Conservation (phyloP, 2,888 invertebrate species). For the Hedychridium roseum region DNA sequence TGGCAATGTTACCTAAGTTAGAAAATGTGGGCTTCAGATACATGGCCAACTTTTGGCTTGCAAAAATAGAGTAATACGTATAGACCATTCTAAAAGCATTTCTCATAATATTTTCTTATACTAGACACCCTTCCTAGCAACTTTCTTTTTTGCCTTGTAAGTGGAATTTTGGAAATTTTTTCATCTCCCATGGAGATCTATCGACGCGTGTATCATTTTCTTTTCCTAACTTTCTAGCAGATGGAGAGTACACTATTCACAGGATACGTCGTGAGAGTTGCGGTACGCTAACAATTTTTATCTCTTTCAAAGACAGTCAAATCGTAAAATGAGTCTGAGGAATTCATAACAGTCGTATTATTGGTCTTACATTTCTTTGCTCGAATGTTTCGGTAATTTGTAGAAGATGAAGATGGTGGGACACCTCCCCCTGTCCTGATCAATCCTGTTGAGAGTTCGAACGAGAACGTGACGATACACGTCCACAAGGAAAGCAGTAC, state of each 20-base stretch:
- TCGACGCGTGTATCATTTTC: too few species aligned
- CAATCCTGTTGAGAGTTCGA: conserved; percentile 41
- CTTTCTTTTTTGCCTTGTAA: neutral
- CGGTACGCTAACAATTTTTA: conserved; percentile 29
- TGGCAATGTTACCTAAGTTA: conserved; percentile 44
- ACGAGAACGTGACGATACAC: conserved; percentile 79
- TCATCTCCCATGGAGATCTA: too few species aligned
- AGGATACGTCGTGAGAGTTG: conserved; percentile 35
- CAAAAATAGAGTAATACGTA: conserved; percentile 58
- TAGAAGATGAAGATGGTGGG: conserved; percentile 58
- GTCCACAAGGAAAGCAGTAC: conserved; percentile 79
- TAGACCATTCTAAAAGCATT: conserved; percentile 52
- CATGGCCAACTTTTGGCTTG: conserved; percentile 49
- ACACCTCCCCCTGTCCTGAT: conserved; percentile 50
- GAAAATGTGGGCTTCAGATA: conserved; percentile 48
- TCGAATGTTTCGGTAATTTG: too few species aligned
- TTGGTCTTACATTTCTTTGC: too few species aligned
- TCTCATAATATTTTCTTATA: conserved; percentile 28
- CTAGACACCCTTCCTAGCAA: conserved; percentile 5
- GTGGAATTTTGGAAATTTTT: neutral
- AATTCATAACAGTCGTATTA: too few species aligned
- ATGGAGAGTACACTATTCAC: conserved; percentile 35
- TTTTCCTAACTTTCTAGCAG: conserved; percentile 28
- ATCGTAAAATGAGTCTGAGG: conserved; percentile 4
- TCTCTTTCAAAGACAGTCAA: too few species aligned